Conservation (phyloP, 2,888 invertebrate species). For the Phasia obesa region DNA sequence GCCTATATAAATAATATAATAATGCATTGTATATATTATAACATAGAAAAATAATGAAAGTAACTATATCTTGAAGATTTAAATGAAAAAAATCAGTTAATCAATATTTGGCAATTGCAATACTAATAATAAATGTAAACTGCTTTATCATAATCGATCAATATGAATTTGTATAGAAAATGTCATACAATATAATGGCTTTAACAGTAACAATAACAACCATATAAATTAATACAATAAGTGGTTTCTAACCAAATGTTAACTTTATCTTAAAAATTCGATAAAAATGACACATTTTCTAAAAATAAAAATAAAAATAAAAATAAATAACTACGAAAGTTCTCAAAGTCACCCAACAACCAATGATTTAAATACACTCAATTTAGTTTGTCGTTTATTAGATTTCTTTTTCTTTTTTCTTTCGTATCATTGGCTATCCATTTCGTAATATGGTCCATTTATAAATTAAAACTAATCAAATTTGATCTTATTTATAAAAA, state of each 20-base stretch:
- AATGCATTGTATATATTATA: too few relatives aligned
- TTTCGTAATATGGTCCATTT: conserved; percentile 58
- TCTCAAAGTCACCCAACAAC: too few relatives aligned
- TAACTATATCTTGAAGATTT: conserved; percentile 1
- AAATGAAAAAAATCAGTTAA: not conserved
- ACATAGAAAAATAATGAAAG: too few relatives aligned
- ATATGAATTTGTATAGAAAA: conserved; percentile 33
- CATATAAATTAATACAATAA: too few relatives aligned
- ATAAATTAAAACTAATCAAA: conserved; percentile 67
- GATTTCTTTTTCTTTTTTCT: not conserved
- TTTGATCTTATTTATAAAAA: conserved; percentile 51
- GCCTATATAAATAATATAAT: too few relatives aligned
- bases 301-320: too few relatives aligned
- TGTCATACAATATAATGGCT: conserved; percentile 15
- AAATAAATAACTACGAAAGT: too few relatives aligned
- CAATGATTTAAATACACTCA: too few relatives aligned
- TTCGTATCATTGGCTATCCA: conserved; percentile 29
- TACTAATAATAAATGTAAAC: conserved; percentile 20
- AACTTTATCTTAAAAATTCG: too few relatives aligned
- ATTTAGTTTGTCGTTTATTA: too few relatives aligned
- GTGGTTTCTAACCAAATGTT: too few relatives aligned
- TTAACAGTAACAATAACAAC: conserved; percentile 1
- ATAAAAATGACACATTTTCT: too few relatives aligned
- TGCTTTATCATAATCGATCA: conserved; percentile 64
- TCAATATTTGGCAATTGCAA: conserved; percentile 58